Evolutionary conservation across 2,113 vertebrate genomes (phyloP).

Genomic region (Onychorhynchus coronatus): DNA sequence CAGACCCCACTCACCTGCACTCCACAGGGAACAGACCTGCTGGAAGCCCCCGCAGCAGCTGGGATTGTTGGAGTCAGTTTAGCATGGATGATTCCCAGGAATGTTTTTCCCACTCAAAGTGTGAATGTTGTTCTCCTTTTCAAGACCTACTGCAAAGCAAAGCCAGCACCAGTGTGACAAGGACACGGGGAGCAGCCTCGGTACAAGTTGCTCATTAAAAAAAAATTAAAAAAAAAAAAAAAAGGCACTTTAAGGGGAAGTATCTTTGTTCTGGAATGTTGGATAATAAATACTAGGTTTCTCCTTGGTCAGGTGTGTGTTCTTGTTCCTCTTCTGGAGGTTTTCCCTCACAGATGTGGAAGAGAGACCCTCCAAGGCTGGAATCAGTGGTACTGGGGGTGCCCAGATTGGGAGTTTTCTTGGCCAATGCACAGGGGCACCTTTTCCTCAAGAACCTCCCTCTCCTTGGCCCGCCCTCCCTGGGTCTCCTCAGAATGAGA

Average conservation of each 20-base stretch:
- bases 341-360: rapidly evolving
- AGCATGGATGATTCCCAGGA: neutral
- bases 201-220: neutral
- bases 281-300: neutral
- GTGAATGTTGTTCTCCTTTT: neutral
- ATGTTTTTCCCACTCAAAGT: neutral
- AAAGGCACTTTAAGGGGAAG: constrained; percentile 46
- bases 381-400: rapidly evolving
- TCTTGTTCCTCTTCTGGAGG: neutral
- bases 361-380: neutral
- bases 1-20: neutral
- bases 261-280: neutral
- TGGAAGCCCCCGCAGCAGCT: neutral
- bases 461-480: neutral
- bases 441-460: neutral
- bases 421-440: neutral
- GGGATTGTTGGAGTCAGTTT: neutral
- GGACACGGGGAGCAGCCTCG: neutral
- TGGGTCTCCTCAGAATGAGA: rapidly evolving
- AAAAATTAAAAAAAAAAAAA: neutral
- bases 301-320: neutral
- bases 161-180: neutral
- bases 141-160: neutral
- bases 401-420: neutral
- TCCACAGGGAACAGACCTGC: neutral